A percentile compares a stretch with the other conserved stretches of the same genome.
Evolutionary conservation across 2,797 vertebrate genomes (phyloP).

Genomic region (Dipus sagitta): DNA sequence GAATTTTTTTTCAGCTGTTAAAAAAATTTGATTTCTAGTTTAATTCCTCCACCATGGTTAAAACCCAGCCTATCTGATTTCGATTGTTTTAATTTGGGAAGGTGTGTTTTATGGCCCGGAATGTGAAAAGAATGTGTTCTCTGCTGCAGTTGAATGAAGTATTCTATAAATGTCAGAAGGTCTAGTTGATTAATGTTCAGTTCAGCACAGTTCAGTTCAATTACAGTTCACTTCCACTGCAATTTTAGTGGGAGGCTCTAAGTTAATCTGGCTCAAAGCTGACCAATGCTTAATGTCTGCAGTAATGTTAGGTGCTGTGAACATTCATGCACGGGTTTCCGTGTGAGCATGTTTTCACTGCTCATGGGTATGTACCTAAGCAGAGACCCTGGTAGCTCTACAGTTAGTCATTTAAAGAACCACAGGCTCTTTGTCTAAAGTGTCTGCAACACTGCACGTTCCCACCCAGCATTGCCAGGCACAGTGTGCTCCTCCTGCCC

Average conservation of each 20-base stretch:
- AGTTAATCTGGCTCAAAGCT: not conserved
- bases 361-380: not conserved
- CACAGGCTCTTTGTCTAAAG: not conserved
- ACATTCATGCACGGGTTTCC: not conserved
- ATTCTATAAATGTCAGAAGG: not conserved
- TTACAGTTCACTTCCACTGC: not conserved
- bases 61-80: not conserved
- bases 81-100: not conserved
- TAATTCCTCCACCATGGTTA: not conserved
- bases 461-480: not conserved
- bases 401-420: accelerated
- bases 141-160: not conserved
- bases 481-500: not conserved
- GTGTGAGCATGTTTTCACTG: not conserved
- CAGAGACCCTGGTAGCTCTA: not conserved
- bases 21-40: not conserved
- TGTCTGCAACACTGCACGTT: too few species aligned
- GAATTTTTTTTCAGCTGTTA: not conserved
- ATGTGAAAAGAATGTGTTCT: not conserved
- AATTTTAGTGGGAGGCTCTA: not conserved
- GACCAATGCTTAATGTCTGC: not conserved
- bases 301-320: not conserved
- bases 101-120: not conserved
- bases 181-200: not conserved
- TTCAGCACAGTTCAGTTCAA: not conserved